Evolutionary conservation across 2,113 vertebrate species (phyloP).

Genomic region (Haplochromis burtoni): DNA sequence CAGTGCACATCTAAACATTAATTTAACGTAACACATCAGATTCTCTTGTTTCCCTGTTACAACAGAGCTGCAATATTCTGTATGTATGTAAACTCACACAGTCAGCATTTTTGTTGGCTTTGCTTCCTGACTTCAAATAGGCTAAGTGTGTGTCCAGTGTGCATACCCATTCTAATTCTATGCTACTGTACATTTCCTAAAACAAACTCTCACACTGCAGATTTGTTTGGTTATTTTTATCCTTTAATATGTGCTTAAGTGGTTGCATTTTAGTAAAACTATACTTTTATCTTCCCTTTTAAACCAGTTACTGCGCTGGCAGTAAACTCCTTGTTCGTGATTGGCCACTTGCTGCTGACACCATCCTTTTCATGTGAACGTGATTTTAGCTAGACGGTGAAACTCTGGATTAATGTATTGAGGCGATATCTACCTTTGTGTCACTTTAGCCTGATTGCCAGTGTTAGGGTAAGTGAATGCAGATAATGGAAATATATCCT

Average conservation of each 20-base stretch:
- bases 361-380: accelerated
- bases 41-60: background rate
- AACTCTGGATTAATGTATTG: background rate
- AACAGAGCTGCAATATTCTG: background rate
- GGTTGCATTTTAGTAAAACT: accelerated
- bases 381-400: background rate
- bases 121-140: background rate
- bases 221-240: background rate
- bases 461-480: background rate
- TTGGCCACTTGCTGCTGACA: background rate
- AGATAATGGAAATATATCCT: background rate
- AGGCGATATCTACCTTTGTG: accelerated
- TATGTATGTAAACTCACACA: background rate
- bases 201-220: background rate
- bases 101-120: background rate
- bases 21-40: background rate
- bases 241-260: background rate
- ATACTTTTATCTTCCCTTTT: background rate
- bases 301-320: accelerated
- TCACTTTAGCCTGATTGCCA: background rate
- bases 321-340: background rate
- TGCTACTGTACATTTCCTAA: background rate
- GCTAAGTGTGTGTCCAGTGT: background rate
- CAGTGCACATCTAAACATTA: background rate
- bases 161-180: background rate